These are phyloP conservation scores for Diplogasteroides magnus DNA, from an alignment of 1,140 invertebrate species.

Conservation along the genomic window DNA sequence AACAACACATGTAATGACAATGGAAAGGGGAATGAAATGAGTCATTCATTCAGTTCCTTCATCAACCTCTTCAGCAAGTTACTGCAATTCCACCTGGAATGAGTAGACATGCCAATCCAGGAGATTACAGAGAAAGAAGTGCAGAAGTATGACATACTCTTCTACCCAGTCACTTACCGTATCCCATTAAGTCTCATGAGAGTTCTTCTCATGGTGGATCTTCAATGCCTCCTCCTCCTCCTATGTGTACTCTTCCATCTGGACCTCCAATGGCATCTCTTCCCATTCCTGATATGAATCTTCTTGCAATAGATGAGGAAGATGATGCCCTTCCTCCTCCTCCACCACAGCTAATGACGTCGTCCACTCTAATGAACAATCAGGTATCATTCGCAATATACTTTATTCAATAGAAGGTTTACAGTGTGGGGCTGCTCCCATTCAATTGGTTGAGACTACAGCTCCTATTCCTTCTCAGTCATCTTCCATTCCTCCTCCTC, in stretches of 20 bases:
- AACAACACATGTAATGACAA: not conserved
- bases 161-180: not conserved
- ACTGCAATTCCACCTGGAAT: conserved; percentile 12
- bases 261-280: conserved; percentile 5
- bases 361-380: not conserved
- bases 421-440: too few relatives aligned
- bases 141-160: conserved; percentile 1
- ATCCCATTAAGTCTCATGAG: too few relatives aligned
- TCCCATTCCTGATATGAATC: conserved; percentile 21
- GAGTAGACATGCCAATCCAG: conserved; percentile 10
- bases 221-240: conserved; percentile 4
- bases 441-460: not conserved
- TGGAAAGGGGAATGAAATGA: conserved; percentile 2
- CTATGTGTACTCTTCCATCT: not conserved
- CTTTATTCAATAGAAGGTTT: conserved; percentile 7
- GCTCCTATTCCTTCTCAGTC: not conserved
- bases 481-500: conserved; percentile 26
- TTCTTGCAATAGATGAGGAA: conserved; percentile 29
- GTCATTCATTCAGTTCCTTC: conserved; percentile 2
- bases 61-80: conserved; percentile 1
- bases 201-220: conserved; percentile 5
- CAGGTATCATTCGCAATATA: not conserved
- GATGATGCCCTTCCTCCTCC: conserved; percentile 33
- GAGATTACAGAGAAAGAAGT: not conserved
- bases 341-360: conserved; percentile 19